Evolutionary conservation across 1,140 invertebrate genomes (phyloP), one percentile per base, ranked within the genome.

Genomic region (Trichonephila inaurata): DNA sequence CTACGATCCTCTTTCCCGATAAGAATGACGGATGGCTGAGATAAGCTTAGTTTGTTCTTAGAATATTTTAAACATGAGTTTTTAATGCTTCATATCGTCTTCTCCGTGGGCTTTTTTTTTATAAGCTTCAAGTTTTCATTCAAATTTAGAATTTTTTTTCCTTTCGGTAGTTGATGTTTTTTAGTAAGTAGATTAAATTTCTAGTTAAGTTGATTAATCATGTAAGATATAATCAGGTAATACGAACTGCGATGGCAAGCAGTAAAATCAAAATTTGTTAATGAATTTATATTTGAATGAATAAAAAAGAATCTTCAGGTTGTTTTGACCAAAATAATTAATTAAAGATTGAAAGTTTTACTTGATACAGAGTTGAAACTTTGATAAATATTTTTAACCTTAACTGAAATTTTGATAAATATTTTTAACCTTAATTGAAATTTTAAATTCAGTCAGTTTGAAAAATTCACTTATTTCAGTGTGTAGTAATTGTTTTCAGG

Each of bases 1-100:
- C 40, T 83, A n/a, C 77, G 72, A 82, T 91, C 69, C 69, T 82
- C 44, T 62, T 89, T 82, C 16, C 16, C 58, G 89, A 91, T 91
- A 91, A 91, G 62, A 58, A 58, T 91, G 60, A 91, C 60, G 77
- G 33, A 91, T 91, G 72, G 60, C 51, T 33, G 18, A 91, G 89
- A 89, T 66, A 82, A 91, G 60, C 51, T 58, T 40, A 62, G 24
- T 62, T 91, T 44, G 40, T 60, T 89, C 58, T 89, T 89, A 83
- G 51, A 83, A 83, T 83, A 83, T 60, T 60, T 83, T 51, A 28
- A 83, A 60, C 82, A 60, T 21, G 44, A 83, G 44, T 83, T 83
- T 83, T 83, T 83, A 83, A 51, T 51, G 44, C 51, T 58, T 19
- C 14, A 28, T 24, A 77, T 16, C 19, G n/a, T 28, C n/a, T 77